Evolutionary conservation across 2,888 invertebrate genomes (phyloP).

Genomic region (Cryptops parisi): DNA sequence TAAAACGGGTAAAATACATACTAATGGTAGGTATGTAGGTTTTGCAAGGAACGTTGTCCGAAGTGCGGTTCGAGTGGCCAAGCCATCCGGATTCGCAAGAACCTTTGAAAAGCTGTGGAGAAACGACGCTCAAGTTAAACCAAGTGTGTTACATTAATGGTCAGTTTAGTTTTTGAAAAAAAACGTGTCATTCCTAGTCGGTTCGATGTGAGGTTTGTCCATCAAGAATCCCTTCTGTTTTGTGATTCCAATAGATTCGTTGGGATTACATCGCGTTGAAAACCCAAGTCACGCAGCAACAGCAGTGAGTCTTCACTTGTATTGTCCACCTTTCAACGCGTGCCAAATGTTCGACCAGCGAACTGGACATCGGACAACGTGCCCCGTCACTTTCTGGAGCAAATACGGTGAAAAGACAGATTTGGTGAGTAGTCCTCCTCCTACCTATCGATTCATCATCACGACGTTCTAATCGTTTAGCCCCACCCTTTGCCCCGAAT

Average conservation of each 20-base stretch:
- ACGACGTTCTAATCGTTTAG: too few species aligned
- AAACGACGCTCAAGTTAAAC: conserved; percentile 50
- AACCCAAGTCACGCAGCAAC: conserved; percentile 78
- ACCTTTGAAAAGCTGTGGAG: conserved; percentile 49
- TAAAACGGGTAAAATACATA: too few species aligned
- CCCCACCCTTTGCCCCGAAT: too few species aligned
- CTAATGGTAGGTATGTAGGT: conserved; percentile 14
- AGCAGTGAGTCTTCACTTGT: conserved; percentile 85
- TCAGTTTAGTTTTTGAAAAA: conserved; percentile 34
- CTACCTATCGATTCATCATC: too few species aligned
- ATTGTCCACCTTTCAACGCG: conserved; percentile 78
- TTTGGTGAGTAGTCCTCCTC: conserved; percentile 1
- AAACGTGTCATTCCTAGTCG: not conserved
- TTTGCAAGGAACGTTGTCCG: conserved; percentile 31
- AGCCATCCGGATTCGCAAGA: conserved; percentile 22
- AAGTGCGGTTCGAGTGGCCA: conserved; percentile 41
- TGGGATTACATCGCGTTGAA: conserved; percentile 91
- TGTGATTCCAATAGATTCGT: conserved; percentile 75
- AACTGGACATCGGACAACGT: conserved; percentile 57
- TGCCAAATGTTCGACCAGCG: conserved; percentile 85
- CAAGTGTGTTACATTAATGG: conserved; percentile 93
- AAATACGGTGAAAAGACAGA: conserved; percentile 62
- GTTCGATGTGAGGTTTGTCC: not conserved
- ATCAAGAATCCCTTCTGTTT: too few species aligned
- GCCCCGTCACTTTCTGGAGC: conserved; percentile 81